phyloP scores from a whole-genome alignment of 2,113 vertebrate genomes.

The Mohoua ochrocephala region DNA sequence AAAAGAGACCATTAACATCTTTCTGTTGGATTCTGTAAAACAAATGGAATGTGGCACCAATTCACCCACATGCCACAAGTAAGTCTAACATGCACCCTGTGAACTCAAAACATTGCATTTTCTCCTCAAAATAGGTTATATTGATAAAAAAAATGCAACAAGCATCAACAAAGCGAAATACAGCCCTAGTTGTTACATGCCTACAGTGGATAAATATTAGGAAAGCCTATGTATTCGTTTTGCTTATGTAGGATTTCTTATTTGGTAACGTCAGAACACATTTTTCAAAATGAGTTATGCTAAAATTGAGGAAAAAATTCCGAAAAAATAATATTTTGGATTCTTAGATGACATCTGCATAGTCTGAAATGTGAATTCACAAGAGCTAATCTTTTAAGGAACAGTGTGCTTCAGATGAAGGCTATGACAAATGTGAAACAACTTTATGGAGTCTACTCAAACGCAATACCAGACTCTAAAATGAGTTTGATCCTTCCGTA shows the following conservation, averaged over 20 bases:
- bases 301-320: not conserved
- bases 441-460: not conserved
- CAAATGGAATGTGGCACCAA: not conserved
- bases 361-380: not conserved
- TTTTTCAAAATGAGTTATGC: not conserved
- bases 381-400: not conserved
- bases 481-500: not conserved
- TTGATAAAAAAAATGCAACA: not conserved
- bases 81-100: not conserved
- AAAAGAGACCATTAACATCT: not conserved
- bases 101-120: not conserved
- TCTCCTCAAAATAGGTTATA: not conserved
- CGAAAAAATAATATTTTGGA: not conserved
- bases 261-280: not conserved
- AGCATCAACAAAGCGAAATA: not conserved
- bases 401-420: not conserved
- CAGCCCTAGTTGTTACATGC: not conserved
- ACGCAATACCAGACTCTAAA: not conserved
- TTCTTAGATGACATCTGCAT: not conserved
- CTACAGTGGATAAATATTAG: not conserved
- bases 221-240: not conserved
- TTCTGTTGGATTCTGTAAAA: not conserved
- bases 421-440: not conserved
- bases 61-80: not conserved
- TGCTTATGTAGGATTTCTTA: not conserved